Conservation (phyloP, 2,888 invertebrate genomes). For the Stenodema calcarata region DNA sequence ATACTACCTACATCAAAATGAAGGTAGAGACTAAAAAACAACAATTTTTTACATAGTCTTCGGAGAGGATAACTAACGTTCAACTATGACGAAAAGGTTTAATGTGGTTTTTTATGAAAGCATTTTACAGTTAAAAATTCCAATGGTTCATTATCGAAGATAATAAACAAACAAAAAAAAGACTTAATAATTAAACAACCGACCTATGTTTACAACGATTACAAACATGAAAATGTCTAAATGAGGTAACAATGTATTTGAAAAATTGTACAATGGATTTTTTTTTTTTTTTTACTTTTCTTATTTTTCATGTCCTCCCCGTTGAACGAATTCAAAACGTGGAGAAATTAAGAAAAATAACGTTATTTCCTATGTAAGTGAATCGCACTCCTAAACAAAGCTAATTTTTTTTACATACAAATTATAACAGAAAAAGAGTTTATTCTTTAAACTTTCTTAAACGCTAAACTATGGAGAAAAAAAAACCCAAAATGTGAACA, state of each 20-base stretch:
- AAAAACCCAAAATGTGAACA: conserved; percentile 38
- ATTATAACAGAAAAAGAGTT: neutral
- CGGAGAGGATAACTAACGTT: neutral
- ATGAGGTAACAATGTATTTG: conserved; percentile 55
- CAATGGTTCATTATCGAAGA: too few relatives aligned
- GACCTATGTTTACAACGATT: conserved; percentile 7
- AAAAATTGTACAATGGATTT: neutral
- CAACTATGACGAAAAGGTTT: neutral
- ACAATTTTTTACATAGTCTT: neutral
- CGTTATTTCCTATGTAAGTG: conserved; percentile 9
- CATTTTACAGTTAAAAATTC: conserved; percentile 5
- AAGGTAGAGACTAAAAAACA: neutral
- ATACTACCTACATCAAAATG: neutral
- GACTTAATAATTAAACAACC: conserved; percentile 35
- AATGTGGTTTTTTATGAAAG: neutral
- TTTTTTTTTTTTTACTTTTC: conserved; percentile 30
- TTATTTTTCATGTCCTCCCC: conserved; percentile 29
- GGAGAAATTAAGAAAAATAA: neutral
- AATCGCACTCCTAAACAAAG: conserved; percentile 53
- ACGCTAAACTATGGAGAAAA: conserved; percentile 25
- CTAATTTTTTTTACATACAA: conserved; percentile 36
- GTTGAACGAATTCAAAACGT: neutral
- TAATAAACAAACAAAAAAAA: too few relatives aligned
- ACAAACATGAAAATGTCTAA: conserved; percentile 54
- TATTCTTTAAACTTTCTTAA: neutral